phyloP scores from a whole-genome alignment of 2,797 vertebrate genomes.

The Buphagus erythrorhynchus region DNA sequence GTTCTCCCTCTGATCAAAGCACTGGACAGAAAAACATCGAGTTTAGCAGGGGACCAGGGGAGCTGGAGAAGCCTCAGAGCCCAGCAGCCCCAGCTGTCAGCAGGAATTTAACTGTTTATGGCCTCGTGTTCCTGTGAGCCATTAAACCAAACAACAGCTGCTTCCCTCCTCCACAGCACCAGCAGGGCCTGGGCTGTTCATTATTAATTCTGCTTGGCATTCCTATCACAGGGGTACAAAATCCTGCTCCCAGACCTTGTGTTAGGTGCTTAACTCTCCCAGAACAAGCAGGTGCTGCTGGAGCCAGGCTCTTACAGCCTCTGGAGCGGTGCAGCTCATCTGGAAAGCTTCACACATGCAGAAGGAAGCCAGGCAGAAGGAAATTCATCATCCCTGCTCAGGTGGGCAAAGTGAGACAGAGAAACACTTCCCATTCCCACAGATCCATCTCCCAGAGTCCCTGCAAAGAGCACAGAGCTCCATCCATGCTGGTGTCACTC shows the following conservation, averaged over 20 bases:
- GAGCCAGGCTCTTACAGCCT: background rate
- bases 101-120: conserved; percentile 44
- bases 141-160: conserved; percentile 33
- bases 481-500: accelerated
- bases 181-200: background rate
- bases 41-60: background rate
- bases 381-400: background rate
- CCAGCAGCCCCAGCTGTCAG: conserved; percentile 12
- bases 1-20: background rate
- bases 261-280: background rate
- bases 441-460: accelerated
- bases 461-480: background rate
- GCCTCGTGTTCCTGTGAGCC: background rate
- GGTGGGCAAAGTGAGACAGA: background rate
- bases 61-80: background rate
- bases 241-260: background rate
- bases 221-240: background rate
- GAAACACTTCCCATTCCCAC: background rate
- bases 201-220: background rate
- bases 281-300: background rate
- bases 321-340: accelerated
- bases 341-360: background rate
- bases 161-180: background rate
- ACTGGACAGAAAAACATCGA: background rate
- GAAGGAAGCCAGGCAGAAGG: background rate